Evolutionary conservation across 2,888 invertebrate species (phyloP), one percentile per base, ranked within the genome.

Genomic region (Sesia bembeciformis): DNA sequence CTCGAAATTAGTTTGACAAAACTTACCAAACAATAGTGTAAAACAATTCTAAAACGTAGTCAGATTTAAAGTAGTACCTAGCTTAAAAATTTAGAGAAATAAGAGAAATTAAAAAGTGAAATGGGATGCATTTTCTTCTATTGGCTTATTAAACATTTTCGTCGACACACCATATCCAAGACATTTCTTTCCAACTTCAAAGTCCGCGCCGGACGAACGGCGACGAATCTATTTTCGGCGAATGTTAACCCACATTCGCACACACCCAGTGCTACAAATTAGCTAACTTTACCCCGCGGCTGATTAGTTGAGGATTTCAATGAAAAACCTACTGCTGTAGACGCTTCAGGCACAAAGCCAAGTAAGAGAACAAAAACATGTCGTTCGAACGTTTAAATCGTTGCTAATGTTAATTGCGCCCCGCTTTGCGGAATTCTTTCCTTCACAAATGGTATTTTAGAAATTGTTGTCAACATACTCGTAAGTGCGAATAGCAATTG

Each of bases 161-260:
- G 46, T 46, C 46, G 4, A 46, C 46, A 46, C 6, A 46, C 46
- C 46, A 5, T 23, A 46, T 46, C 46, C 46, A 46, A 46, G n/a
- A 46, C n/a, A 46, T 8, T 46, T 46, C 46, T 46, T 46, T 46
- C 46, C 52, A 52, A 53, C 46, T 56, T 51, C 54, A 39, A 42
- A 54, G 50, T 43, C 54, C 41, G 50, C 41, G 52, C 53, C 54
- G 55, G 54, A 57, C 54, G 57, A 72, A 68, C 71, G 71, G 66
- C 77, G 77, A 72, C 78, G 75, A 50, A 67, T 81, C 84, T 84
- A 84, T 84, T 84, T 83, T 70, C 65, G 76, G 62, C 70, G 61
- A 66, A 71, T 70, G 78, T 75, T 83, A 83, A 82, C 84, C 84
- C 71, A 84, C 76, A 81, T 84, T 76, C 70, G 61, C 62, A 64